Percentiles rank a stretch among this genome's conserved stretches.
Evolutionary conservation across 2,888 invertebrate genomes (phyloP).

Genomic region (Amiota minor): DNA sequence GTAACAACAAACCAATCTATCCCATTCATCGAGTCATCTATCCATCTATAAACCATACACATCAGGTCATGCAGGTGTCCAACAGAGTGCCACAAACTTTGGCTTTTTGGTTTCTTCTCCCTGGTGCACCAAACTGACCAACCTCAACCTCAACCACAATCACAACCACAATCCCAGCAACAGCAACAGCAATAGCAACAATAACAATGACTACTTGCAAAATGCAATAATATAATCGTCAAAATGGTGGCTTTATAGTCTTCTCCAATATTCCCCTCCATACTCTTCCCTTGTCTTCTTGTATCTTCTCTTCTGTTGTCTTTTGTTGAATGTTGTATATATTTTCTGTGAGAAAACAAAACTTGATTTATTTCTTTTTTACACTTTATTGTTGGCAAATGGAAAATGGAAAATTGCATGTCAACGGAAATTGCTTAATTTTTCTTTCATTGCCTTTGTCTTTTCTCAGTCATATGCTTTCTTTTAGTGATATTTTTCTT

Average conservation of each 20-base stretch:
- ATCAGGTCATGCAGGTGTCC: slow-evolving; percentile 26
- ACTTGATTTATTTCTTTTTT: slow-evolving; percentile 28
- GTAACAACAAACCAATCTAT: not conserved
- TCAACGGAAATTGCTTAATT: slow-evolving; percentile 62
- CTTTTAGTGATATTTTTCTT: slow-evolving; percentile 43
- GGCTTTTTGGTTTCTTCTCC: too few relatives aligned
- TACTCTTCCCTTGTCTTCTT: not conserved
- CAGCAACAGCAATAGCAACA: not conserved
- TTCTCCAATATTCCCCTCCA: too few relatives aligned
- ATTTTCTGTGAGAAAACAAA: slow-evolving; percentile 26
- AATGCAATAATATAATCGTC: too few relatives aligned
- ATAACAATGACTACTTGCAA: not conserved
- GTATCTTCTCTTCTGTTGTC: not conserved
- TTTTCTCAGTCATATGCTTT: slow-evolving; percentile 35
- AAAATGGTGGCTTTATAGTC: too few relatives aligned
- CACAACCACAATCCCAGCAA: not conserved
- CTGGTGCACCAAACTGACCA: too few relatives aligned
- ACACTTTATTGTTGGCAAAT: slow-evolving; percentile 29
- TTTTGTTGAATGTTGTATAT: not conserved
- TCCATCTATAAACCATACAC: not conserved
- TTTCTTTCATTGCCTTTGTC: slow-evolving; percentile 37
- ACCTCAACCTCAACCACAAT: too few relatives aligned
- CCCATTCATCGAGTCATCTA: slow-evolving; percentile 2
- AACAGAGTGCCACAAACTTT: not conserved
- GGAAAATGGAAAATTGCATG: slow-evolving; percentile 43